Evolutionary conservation across 2,113 vertebrate species (phyloP), one percentile per base, ranked within the genome.

Genomic region (Pseudorectes ferrugineus): DNA sequence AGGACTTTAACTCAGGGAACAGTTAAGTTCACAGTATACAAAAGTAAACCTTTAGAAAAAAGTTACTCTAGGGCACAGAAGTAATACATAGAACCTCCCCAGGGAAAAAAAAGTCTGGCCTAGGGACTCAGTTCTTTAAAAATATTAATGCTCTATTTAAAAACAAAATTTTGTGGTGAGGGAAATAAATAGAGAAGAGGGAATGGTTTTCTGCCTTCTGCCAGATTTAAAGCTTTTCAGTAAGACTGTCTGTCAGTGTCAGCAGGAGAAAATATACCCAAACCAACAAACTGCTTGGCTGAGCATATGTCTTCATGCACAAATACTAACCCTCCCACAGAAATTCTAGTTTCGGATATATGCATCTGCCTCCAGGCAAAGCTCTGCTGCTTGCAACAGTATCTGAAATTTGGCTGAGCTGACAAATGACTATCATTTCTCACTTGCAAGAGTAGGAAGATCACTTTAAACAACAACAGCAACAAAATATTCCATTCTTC

Each of bases 241-340:
- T 79, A 76, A 78, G 63, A 62, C 75, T 57, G 94, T 91, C 94
- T 96, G 79, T 88, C 93, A 88, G 88, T 93, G 81, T 95, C 93
- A 96, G 72, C 62, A 76, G 80, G 55, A 94, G 85, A 90, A 94
- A 83, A 79, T 3, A 7, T 46, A 92, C 67, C 51, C 90, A 78
- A 92, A 85, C 63, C 90, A 96, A 89, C 92, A 89, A 95, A 85
- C 71, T 88, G 85, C 78, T 83, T 85, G 59, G 77, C 74, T 16
- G 58, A 94, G 75, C 95, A 94, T 94, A 96, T 90, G 95, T 92
- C 92, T 96, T 79, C 79, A 54, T 63, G 83, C 78, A 95, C 75
- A 92, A 94, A 95, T 78, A 94, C 88, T 73, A 93, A 96, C 45
- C 82, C 92, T 95, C 92, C 93, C 88, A 96, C 95, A 90, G 95